phyloP scores from a whole-genome alignment of 2,797 vertebrate species.

The Crenichthys baileyi region DNA sequence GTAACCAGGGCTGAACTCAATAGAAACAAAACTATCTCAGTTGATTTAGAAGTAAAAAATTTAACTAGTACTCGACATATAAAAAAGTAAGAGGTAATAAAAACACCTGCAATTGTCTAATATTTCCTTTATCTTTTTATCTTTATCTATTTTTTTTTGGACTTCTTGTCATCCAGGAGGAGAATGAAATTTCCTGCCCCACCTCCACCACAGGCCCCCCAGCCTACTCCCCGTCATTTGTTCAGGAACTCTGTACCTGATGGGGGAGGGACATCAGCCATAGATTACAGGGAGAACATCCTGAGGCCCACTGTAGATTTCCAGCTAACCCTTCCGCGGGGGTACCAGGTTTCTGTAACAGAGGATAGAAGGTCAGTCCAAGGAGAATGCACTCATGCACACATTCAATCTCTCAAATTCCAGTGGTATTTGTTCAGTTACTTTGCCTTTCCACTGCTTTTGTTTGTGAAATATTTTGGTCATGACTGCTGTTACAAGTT shows the following conservation, averaged over 20 bases:
- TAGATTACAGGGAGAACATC: slow-evolving; percentile 85
- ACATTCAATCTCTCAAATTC: not conserved
- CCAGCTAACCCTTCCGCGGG: slow-evolving; percentile 84
- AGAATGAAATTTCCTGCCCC: slow-evolving; percentile 93
- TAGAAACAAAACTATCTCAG: not conserved
- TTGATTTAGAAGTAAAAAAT: not conserved
- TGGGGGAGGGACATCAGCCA: slow-evolving; percentile 68
- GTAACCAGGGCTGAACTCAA: slow-evolving; percentile 14
- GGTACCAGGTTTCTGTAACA: slow-evolving; percentile 79
- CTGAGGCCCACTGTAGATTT: slow-evolving; percentile 80
- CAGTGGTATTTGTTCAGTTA: not conserved
- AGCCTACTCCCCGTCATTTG: slow-evolving; percentile 75
- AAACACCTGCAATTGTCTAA: not conserved
- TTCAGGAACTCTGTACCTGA: slow-evolving; percentile 76
- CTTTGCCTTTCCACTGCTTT: slow-evolving; percentile 1
- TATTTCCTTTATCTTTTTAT: not conserved
- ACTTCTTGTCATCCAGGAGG: slow-evolving; percentile 66
- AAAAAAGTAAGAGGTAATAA: not conserved
- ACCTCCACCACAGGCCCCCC: slow-evolving; percentile 79
- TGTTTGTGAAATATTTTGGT: not conserved
- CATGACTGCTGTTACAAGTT: not conserved
- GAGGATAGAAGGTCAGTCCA: slow-evolving; percentile 88
- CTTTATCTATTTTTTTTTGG: slow-evolving; percentile 25
- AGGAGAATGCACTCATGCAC: not conserved
- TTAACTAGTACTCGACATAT: too few species aligned